Evolutionary conservation across 2,888 invertebrate species (phyloP).

Genomic region (Diaprepes abbreviatus): DNA sequence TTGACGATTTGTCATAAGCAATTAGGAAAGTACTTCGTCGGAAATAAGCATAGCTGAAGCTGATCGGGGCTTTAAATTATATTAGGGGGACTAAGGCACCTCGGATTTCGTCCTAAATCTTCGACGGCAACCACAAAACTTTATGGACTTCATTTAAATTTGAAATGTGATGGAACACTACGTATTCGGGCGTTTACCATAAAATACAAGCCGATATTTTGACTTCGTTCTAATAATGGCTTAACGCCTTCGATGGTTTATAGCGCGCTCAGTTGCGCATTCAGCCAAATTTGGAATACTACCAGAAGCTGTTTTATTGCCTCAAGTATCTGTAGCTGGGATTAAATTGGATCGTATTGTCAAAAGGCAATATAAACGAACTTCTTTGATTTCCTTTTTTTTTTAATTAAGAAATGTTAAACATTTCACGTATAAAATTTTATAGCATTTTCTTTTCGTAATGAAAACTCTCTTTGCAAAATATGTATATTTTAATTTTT

Average conservation of each 20-base stretch:
- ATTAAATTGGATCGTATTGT: slow-evolving; percentile 39
- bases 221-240: slow-evolving; percentile 50
- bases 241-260: slow-evolving; percentile 43
- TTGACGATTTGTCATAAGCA: slow-evolving; percentile 59
- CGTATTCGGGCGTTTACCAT: slow-evolving; percentile 49
- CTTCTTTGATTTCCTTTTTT: slow-evolving; percentile 26
- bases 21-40: slow-evolving; percentile 54
- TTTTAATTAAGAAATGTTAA: slow-evolving; percentile 34
- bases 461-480: no score
- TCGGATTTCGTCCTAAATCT: slow-evolving; percentile 49
- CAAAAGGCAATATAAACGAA: slow-evolving; percentile 15
- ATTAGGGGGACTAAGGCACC: slow-evolving; percentile 44
- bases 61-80: slow-evolving; percentile 48
- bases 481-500: no score
- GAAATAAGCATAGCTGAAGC: slow-evolving; percentile 39
- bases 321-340: slow-evolving; percentile 26
- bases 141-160: slow-evolving; percentile 62
- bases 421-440: not conserved
- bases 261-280: slow-evolving; percentile 20
- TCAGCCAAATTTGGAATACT: slow-evolving; percentile 41
- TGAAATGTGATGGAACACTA: slow-evolving; percentile 57
- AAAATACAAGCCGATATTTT: slow-evolving; percentile 53
- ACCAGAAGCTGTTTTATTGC: slow-evolving; percentile 41
- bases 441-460: not conserved
- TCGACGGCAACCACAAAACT: slow-evolving; percentile 55